Evolutionary conservation across 2,888 invertebrate genomes (phyloP), one percentile per base, ranked within the genome.

Genomic region (Periphyllus acericola): DNA sequence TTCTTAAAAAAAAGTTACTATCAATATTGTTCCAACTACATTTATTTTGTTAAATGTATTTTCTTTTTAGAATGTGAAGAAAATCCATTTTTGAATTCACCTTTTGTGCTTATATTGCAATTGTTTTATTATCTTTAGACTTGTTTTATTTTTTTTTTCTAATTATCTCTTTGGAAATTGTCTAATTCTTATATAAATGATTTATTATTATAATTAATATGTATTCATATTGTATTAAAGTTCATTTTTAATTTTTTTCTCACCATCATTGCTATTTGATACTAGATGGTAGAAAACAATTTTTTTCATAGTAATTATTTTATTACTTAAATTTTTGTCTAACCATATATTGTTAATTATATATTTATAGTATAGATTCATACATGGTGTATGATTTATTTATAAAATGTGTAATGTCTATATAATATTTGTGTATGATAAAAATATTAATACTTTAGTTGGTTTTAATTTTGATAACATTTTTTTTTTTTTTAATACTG

Each of bases 211-310:
- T 1, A 71, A 19, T 80, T 78, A 85, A 78, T 72, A 80, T 79
- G 85, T 80, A 86, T 80, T 86, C 55, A 86, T 86, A 60, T 80
- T 80, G 36, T 72, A 52, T 4, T 60, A 1, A 66, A 34, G 3
- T 46, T n/a, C 0, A 29, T 60, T 79, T 74, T 82, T 52, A 25
- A 82, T 11, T 9, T 74, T n/a, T 79, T 71, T 72, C 72, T 36
- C 3, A 55, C 40, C 79, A 87, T 87, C 25, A 81, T 85, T 85
- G 68, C 78, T 85, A 84, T 34, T 85, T 85, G 29, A 78, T 66
- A 78, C 19, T 68, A 19, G 55, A 55, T 66, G 46, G 84, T 40
- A 55, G 0, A 1, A 25, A 32, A 46, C 21, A 40, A 9, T 3
- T 66, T 52, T 83, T 17, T 75, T 84, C 32, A 75, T 76, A 29